These are phyloP conservation scores for Pipistrellus kuhlii DNA, from an alignment of 2,797 vertebrate species.

Conservation along the genomic window DNA sequence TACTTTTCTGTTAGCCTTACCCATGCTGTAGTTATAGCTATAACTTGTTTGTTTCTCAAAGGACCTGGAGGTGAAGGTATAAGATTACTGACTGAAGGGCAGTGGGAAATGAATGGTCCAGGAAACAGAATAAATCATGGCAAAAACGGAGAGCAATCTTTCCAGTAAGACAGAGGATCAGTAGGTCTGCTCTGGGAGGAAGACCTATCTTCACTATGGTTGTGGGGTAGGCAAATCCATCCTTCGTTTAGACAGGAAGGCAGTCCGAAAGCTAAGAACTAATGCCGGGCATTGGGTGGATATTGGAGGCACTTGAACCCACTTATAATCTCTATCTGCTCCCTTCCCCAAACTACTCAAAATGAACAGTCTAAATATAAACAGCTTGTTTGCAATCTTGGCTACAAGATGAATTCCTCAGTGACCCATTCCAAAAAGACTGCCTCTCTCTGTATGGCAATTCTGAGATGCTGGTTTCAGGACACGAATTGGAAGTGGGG, in stretches of 20 bases:
- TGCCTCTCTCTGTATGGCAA: neutral
- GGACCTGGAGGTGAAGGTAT: neutral
- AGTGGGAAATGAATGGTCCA: neutral
- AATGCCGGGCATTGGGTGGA: neutral
- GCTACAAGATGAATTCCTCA: slow-evolving; percentile 30
- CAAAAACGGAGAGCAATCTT: neutral
- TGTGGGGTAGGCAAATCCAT: neutral
- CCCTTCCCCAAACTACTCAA: neutral
- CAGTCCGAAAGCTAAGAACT: slow-evolving; percentile 17
- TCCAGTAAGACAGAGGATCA: neutral
- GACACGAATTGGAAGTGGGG: neutral
- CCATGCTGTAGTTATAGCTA: neutral
- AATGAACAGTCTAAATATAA: slow-evolving; percentile 31
- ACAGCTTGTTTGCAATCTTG: neutral
- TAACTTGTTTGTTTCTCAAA: neutral
- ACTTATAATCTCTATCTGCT: neutral
- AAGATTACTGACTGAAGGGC: neutral
- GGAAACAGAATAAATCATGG: neutral
- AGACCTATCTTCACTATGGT: neutral
- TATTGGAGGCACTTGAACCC: neutral
- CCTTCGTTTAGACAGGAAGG: neutral
- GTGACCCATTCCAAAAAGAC: neutral
- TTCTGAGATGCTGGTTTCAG: neutral
- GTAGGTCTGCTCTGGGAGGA: neutral
- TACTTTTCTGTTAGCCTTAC: neutral